A percentile compares a stretch with the other conserved stretches of the same genome.
Conservation (phyloP, 2,888 invertebrate genomes). For the Clepsis dumicolana region DNA sequence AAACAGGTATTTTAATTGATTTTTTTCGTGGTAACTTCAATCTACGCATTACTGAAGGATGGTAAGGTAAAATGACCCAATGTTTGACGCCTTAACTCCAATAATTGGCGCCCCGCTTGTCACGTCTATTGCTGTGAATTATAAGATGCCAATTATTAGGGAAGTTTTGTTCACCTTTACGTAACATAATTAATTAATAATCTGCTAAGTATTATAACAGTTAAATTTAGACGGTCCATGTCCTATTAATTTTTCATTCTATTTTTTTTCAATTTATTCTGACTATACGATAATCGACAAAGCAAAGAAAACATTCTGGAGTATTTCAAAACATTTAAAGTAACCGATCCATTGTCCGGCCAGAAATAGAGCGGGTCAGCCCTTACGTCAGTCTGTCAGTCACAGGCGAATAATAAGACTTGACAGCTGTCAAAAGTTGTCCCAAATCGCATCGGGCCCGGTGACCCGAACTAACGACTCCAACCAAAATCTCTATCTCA, state of each 20-base stretch:
- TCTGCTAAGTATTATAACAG: no score
- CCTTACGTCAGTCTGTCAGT: constrained; percentile 67
- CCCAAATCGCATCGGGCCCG: constrained; percentile 83
- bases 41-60: no score
- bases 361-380: constrained; percentile 39
- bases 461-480: constrained; percentile 83
- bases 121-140: no score
- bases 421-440: constrained; percentile 83
- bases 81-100: no score
- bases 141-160: no score
- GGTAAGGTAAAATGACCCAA: no score
- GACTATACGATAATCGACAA: constrained; percentile 4
- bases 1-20: constrained; percentile 33
- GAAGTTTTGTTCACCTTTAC: no score
- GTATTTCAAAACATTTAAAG: constrained; percentile 41
- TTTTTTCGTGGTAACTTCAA: no score
- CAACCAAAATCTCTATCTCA: constrained; percentile 76
- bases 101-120: no score
- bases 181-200: no score
- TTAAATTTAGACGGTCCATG: no score
- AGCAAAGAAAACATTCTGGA: constrained; percentile 35
- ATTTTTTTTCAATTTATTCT: background rate
- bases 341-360: constrained; percentile 35
- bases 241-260: background rate
- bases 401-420: constrained; percentile 75